Conservation (phyloP, 2,797 vertebrate species). For the Pseudochirops cupreus region DNA sequence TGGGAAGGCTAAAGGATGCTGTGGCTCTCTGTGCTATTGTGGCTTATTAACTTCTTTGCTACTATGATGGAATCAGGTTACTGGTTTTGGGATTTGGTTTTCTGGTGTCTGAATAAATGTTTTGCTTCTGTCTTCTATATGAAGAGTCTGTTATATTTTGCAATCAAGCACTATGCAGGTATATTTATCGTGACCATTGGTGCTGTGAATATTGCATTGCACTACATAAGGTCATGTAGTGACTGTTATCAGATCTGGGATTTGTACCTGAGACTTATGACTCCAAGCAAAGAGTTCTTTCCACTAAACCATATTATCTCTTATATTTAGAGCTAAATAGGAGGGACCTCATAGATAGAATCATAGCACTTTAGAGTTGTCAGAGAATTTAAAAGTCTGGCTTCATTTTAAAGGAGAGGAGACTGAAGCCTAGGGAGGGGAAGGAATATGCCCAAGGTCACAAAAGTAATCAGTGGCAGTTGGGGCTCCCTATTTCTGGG, state of each 20-base stretch:
- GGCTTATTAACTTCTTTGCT: too few species aligned
- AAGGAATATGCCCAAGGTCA: rapidly evolving
- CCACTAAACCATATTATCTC: neutral
- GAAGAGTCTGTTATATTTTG: too few species aligned
- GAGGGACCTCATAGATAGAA: neutral
- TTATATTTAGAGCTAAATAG: neutral
- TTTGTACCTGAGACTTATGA: neutral
- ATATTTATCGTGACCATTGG: too few species aligned
- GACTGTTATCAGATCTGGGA: neutral
- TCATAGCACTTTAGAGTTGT: neutral
- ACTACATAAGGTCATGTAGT: neutral
- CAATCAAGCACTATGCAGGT: too few species aligned
- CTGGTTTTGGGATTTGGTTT: too few species aligned
- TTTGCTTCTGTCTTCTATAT: too few species aligned
- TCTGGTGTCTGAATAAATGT: too few species aligned
- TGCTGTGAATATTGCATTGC: too few species aligned
- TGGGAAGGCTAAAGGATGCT: too few species aligned
- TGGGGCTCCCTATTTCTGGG: neutral
- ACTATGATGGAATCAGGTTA: too few species aligned
- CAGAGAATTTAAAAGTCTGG: neutral
- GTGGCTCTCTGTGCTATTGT: too few species aligned
- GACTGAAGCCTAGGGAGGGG: neutral
- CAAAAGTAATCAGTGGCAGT: neutral
- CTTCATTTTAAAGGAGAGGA: neutral
- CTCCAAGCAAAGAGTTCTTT: neutral